Evolutionary conservation across 2,797 vertebrate genomes (phyloP), one percentile per base, ranked within the genome.

Genomic region (Emydoidea blandingii): DNA sequence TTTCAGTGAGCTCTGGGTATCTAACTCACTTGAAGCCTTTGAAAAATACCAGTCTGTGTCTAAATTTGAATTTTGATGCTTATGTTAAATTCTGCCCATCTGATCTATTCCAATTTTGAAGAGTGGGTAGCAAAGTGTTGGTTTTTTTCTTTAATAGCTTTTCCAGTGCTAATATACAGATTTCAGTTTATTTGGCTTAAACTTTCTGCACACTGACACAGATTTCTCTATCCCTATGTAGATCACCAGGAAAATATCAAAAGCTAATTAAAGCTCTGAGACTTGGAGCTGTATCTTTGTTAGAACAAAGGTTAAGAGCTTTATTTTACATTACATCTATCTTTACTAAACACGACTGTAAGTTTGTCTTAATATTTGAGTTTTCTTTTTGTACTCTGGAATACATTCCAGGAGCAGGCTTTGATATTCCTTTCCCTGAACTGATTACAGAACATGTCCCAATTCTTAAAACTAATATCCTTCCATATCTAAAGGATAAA

Each of bases 311-410:
- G 29, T 95, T 87, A 95, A 89, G 5, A 93, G 12, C 5, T 79
- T 82, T 91, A 82, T 83, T 93, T 92, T 90, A 54, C 54, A 90
- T 49, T 16, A 79, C 57, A 27, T 91, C 96, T 96, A 54, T 34
- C 92, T 19, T 88, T 88, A 79, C 11, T 90, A 91, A 96, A 83
- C 11, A 8, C 47, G 52, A 53, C 2, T 92, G 83, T 2, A 5
- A 85, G 34, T 84, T 92, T 92, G 3, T 5, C 49, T 88, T 29
- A 83, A 83, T 94, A 79, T 21, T 90, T 12, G 29, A 78, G 11
- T 59, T 80, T 57, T 74, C 27, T 86, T 84, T 37, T 81, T 92
- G 81, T 90, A 54, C 37, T 90, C 25, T 76, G 54, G 7, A 87
- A 8, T 53, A 4, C 54, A 72, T 82, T 94, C 68, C 50, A 62